phyloP scores from a whole-genome alignment of 2,113 vertebrate genomes.

The Dryoscopus gambensis region DNA sequence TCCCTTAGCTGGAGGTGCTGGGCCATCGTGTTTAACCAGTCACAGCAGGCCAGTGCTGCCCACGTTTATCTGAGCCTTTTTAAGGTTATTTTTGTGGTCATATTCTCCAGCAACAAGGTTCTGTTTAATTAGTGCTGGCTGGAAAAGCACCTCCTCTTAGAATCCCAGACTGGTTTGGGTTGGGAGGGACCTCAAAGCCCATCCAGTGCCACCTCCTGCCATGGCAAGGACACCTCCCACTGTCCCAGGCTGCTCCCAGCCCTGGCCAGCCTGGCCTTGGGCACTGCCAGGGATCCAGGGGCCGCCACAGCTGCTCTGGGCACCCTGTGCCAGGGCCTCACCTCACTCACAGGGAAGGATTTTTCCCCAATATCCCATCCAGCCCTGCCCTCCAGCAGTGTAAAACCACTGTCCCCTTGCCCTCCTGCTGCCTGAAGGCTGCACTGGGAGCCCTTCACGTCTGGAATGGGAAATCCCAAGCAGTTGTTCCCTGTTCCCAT shows the following conservation, averaged over 20 bases:
- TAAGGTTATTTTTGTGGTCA: not conserved
- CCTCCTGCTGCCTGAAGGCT: not conserved
- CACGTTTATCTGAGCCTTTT: not conserved
- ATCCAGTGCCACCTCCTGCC: not conserved
- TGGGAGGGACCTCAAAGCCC: not conserved
- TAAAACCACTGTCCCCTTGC: not conserved
- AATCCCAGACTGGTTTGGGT: not conserved
- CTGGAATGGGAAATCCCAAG: not conserved
- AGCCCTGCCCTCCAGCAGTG: not conserved
- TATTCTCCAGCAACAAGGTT: not conserved
- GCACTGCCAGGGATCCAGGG: not conserved
- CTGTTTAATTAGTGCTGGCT: not conserved
- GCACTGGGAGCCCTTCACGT: accelerated
- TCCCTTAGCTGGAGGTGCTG: not conserved
- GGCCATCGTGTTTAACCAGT: not conserved
- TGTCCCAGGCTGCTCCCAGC: not conserved
- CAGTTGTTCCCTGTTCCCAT: not conserved
- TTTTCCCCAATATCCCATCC: not conserved
- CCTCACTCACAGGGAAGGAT: not conserved
- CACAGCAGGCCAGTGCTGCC: not conserved
- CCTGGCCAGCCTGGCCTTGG: not conserved
- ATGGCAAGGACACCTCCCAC: not conserved
- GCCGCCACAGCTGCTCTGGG: not conserved
- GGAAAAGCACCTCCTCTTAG: not conserved
- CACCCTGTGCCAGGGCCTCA: not conserved